Evolutionary conservation across 2,888 invertebrate genomes (phyloP), one percentile per base, ranked within the genome.

Genomic region (Sphecodes monilicornis): DNA sequence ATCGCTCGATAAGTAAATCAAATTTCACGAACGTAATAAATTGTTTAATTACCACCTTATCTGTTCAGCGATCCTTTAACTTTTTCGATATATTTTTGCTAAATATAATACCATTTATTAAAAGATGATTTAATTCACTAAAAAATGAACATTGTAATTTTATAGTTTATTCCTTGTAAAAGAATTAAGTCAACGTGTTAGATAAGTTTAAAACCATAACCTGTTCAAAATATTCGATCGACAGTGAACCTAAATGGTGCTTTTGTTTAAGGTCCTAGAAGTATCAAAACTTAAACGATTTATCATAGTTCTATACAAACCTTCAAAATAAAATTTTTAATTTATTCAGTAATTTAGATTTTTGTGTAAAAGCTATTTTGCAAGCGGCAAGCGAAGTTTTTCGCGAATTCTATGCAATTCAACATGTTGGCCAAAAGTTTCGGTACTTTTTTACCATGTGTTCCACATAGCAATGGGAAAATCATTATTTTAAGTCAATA

Each of bases 1-100:
- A 41, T 8, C 50, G 22, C 10, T 26, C 43, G 6, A 57, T 43
- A 68, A 82, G 29, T 26, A 64, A 72, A 32, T 50, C 81, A 26
- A 64, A 39, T 32, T 57, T 43, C 39, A 36, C 4, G 32, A 43
- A 39, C n/a, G 60, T 11, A 29, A 13, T 70, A n/a, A 57, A 57
- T 64, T 72, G 22, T 66, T 66, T 66, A 66, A 66, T 66, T 36
- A 10, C 36, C 10, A 36, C 26, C 57, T 16, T 57, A 26, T 57
- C 26, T 26, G 57, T 26, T 26, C 57, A 5, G 13, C 4, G 13
- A 26, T 57, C 4, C n/a, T 13, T 26, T 26, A 13, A 1, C 57
- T 26, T 26, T 13, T 16, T 13, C 57, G 13, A 13, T 26, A 26
- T 16, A 57, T 26, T 13, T 13, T 26, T 26, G 5, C 13, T 13